Evolutionary conservation across 2,113 vertebrate genomes (phyloP).

Genomic region (Rhinogobius similis): DNA sequence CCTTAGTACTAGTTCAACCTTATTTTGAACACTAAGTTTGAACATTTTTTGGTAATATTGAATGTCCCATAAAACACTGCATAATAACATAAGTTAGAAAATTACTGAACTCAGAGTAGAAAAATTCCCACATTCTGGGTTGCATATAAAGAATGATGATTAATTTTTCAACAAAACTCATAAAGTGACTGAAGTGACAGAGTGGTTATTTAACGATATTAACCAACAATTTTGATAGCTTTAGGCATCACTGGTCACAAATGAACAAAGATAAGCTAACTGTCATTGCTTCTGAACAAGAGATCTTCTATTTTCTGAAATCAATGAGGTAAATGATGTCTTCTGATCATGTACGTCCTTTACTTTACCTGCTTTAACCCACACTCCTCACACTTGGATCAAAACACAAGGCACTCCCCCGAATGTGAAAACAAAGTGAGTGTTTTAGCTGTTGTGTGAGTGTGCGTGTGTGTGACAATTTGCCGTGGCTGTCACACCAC

Average conservation of each 20-base stretch:
- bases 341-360: background rate
- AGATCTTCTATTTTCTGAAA: constrained; percentile 4
- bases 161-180: background rate
- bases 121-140: too few relatives aligned
- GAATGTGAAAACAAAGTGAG: constrained; percentile 27
- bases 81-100: background rate
- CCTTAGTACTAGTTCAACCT: too few relatives aligned
- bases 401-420: background rate
- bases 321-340: too few relatives aligned
- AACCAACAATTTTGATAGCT: background rate
- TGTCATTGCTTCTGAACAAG: constrained; percentile 31
- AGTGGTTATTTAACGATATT: background rate
- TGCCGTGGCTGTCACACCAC: constrained; percentile 47
- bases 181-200: background rate
- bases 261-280: background rate
- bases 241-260: background rate
- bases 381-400: constrained; percentile 14
- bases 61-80: too few relatives aligned
- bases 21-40: too few relatives aligned
- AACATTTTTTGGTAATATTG: too few relatives aligned
- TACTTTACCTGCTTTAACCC: background rate
- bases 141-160: background rate
- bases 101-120: too few relatives aligned
- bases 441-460: constrained; percentile 18
- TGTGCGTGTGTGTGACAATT: constrained; percentile 38